Percentiles rank a stretch among this genome's conserved stretches.
phyloP scores from a whole-genome alignment of 2,113 vertebrate genomes.

The Callithrix jacchus region DNA sequence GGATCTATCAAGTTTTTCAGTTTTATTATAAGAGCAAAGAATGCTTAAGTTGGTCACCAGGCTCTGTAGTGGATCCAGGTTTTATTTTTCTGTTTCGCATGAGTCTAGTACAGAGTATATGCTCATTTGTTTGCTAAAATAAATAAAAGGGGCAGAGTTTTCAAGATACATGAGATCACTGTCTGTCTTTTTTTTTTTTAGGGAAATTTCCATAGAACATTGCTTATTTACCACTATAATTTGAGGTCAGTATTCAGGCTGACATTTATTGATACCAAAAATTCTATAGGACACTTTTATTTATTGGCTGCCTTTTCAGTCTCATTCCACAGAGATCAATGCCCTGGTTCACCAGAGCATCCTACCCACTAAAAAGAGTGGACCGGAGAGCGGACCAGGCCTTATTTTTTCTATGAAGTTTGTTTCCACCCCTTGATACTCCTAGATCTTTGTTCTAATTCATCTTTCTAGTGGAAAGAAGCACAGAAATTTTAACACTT shows the following conservation, averaged over 20 bases:
- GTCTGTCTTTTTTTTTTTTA: neutral
- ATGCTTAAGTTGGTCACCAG: neutral
- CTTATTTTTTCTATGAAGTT: neutral
- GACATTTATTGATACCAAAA: neutral
- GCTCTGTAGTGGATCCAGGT: neutral
- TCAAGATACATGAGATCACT: neutral
- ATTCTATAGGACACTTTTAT: neutral
- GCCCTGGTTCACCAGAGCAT: too few relatives aligned
- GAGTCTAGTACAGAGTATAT: neutral
- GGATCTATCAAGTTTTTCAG: neutral
- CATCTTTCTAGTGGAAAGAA: constrained; percentile 5
- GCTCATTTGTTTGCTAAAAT: neutral
- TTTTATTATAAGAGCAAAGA: neutral
- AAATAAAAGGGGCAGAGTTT: neutral
- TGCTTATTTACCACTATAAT: neutral
- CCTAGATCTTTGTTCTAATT: neutral
- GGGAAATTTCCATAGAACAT: neutral
- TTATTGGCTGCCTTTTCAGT: neutral
- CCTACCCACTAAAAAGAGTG: too few relatives aligned
- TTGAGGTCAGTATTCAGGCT: neutral
- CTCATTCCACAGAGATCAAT: neutral
- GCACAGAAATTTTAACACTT: neutral
- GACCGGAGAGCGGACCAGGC: neutral
- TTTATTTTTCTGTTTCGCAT: neutral
- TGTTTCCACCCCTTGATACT: neutral